phyloP scores from a whole-genome alignment of 2,797 vertebrate species.

The Martes flavigula region DNA sequence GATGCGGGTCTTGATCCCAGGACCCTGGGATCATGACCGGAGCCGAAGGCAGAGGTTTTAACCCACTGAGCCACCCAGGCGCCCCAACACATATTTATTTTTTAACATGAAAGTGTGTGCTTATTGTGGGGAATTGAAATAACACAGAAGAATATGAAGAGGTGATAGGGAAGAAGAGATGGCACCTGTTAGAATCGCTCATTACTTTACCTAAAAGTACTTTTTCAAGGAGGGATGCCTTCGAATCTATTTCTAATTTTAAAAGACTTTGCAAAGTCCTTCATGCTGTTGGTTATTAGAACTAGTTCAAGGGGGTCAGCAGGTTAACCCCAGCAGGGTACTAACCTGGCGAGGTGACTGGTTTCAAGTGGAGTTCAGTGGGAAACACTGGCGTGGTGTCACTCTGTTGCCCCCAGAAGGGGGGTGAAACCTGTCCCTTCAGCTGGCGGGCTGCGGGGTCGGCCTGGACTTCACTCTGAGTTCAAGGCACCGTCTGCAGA shows the following conservation, averaged over 20 bases:
- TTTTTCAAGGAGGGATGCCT: background rate
- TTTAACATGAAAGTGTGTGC: background rate
- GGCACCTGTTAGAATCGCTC: background rate
- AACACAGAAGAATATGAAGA: background rate
- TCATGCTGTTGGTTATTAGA: background rate
- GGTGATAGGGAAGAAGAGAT: background rate
- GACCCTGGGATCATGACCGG: no score
- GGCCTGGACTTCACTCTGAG: rapidly evolving
- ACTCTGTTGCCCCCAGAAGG: rapidly evolving
- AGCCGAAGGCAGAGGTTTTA: no score
- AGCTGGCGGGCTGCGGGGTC: no score
- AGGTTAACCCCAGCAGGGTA: background rate
- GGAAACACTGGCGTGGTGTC: rapidly evolving
- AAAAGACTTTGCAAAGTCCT: background rate
- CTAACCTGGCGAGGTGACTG: no score
- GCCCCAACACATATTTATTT: background rate
- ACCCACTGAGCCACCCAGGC: no score
- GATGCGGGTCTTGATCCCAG: no score
- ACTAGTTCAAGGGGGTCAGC: no score
- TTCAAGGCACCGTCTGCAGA: rapidly evolving
- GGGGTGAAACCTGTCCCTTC: background rate
- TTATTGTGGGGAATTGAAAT: background rate
- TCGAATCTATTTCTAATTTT: background rate
- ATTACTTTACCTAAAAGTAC: background rate
- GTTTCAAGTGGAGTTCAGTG: background rate